Base-by-base conservation (phyloP, 2,888 invertebrate species). In the Acrobasis repandana region DNA sequence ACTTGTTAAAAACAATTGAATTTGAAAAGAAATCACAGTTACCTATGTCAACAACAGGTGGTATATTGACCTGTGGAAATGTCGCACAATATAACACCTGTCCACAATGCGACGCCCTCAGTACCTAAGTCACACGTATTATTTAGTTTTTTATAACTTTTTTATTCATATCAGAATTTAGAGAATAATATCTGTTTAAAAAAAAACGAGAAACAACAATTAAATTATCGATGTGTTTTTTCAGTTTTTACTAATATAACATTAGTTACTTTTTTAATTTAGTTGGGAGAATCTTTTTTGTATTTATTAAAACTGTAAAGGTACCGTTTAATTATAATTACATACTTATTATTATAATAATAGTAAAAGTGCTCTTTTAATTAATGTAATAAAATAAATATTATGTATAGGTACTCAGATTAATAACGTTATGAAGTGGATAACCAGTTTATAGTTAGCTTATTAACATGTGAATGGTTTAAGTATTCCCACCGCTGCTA, bases 361-460 rank as follows among this genome's bases (percentile, higher is more conserved):
- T 43, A n/a, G n/a, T n/a, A 43, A 43, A 43, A 11, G 43, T 43
- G 43, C 43, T n/a, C 9, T 36, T 6, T 36, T 36, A 36, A 36
- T 1, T 36, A 6, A 9, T 36, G 36, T 11, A 36, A 36, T 36
- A 36, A 36, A 36, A 36, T 36, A 36, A 9, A 11, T 36, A 34
- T 34, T 34, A 36, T 36, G n/a, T n/a, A n/a, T n/a, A n/a, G n/a
- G 36, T 36, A 36, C 36, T 36, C 11, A 36, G 36, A 11, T 9
- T 43, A 43, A 43, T 43, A 43, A 43, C 43, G 43, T 43, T 18
- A 18, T 34, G 15, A 36, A 52, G 36, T 3, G 34, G 52, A 34
- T 34, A 36, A 52, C 52, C 8, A 52, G 52, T 52, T 52, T 36
- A 16, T 36, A 52, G 11, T 52, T 52, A 16, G 52, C 16, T 15